Evolutionary conservation across 2,113 vertebrate species (phyloP).

Genomic region (Phylloscopus whistleri): DNA sequence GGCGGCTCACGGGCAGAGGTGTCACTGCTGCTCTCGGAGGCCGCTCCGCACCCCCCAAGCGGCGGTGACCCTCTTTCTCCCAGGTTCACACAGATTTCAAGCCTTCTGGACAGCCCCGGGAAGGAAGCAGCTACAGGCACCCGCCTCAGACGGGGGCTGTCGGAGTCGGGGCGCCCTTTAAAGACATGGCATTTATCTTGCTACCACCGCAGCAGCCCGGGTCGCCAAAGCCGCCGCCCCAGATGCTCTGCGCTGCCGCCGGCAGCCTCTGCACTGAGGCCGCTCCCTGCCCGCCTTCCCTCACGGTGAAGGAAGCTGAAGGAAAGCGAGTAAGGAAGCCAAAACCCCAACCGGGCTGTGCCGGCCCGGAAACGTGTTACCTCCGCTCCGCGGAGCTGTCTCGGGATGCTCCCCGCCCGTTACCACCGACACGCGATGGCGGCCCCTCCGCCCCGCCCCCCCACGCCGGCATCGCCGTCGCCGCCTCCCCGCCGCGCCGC

Average conservation of each 20-base stretch:
- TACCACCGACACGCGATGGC: neutral
- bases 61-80: neutral
- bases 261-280: neutral
- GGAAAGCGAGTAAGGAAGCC: neutral
- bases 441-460: neutral
- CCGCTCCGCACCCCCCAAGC: neutral
- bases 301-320: neutral
- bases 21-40: neutral
- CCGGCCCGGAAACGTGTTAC: neutral
- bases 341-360: neutral
- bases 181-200: accelerated
- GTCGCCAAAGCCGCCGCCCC: neutral
- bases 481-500: neutral
- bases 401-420: neutral
- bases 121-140: neutral
- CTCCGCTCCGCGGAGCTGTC: neutral
- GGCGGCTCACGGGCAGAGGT: accelerated
- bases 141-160: neutral
- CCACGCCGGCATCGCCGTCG: neutral
- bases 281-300: neutral
- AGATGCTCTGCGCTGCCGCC: neutral
- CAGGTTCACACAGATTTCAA: neutral
- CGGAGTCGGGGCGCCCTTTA: neutral
- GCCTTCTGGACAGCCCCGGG: neutral
- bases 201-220: neutral